Evolutionary conservation across 1,140 invertebrate genomes (phyloP), one percentile per base, ranked within the genome.

Genomic region (Gerris buenoi): DNA sequence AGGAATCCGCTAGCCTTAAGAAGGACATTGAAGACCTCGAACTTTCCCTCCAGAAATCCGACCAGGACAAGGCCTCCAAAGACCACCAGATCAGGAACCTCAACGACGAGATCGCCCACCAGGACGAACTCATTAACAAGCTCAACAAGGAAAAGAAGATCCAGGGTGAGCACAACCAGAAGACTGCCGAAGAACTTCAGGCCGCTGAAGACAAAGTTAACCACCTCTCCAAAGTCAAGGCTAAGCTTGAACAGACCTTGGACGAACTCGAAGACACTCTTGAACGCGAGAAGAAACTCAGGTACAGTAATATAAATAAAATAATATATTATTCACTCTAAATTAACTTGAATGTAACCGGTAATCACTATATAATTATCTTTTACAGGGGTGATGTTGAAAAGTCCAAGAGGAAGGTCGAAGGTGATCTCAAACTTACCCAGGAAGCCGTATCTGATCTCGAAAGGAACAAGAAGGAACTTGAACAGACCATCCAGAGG

Each of bases 101-200:
- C 77, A 97, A 98, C 80, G 97, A 97, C 74, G 95, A 97, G 79
- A 98, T 99, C 82, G 94, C 95, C 73, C 92, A 96, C 80, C 96
- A 98, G 80, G 97, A 99, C 77, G 97, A 99, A 77, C 87, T 96
- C 77, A 97, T 99, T 83, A 96, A 97, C 83, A 99, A 98, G 80
- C 82, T 99, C 75, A 97, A 96, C 85, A 98, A 98, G 80, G 96
- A 98, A 76, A 98, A 98, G 89, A 98, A 98, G 81, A 85, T 93
- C 74, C 85, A 95, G 75, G 94, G 96, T 66, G 97, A 99, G 78
- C 83, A 86, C 74, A 93, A 88, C 79, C 94, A 96, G 79, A 98
- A 98, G 85, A 93, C 95, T 66, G 84, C 89, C 72, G 96, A 98
- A 78, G 94, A 97, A 78, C 85, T 99, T 15, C 79, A 80, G 73